phyloP scores from a whole-genome alignment of 1,140 invertebrate species.

The Yoshiicerus persimilis region DNA sequence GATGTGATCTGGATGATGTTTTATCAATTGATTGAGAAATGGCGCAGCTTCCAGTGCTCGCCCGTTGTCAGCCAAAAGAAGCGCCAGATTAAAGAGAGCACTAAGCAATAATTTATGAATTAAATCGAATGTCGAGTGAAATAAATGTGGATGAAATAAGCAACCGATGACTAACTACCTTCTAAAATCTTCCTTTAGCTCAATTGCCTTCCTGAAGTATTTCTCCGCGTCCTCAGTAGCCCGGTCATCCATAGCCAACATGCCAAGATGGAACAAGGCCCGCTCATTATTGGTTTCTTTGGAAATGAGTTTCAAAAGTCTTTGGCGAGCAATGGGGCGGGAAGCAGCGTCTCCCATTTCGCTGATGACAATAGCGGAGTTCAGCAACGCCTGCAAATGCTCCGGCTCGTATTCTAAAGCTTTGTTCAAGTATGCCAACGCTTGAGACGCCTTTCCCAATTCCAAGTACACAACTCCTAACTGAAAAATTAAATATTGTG shows the following conservation, averaged over 20 bases:
- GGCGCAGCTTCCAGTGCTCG: slow-evolving; percentile 87
- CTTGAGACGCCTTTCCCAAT: slow-evolving; percentile 85
- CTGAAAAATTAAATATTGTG: slow-evolving; percentile 57
- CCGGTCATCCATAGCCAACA: slow-evolving; percentile 94
- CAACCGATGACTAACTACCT: not conserved
- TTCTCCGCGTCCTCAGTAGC: slow-evolving; percentile 83
- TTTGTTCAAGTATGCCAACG: slow-evolving; percentile 87
- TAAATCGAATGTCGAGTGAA: not conserved
- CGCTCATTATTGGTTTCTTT: slow-evolving; percentile 75
- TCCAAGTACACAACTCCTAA: slow-evolving; percentile 92
- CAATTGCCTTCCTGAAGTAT: slow-evolving; percentile 82
- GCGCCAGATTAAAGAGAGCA: slow-evolving; percentile 90
- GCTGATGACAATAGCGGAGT: slow-evolving; percentile 92
- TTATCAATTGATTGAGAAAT: slow-evolving; percentile 86
- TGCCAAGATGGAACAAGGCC: slow-evolving; percentile 91
- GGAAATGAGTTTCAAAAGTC: slow-evolving; percentile 76
- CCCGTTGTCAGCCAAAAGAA: slow-evolving; percentile 83
- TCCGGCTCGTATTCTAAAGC: slow-evolving; percentile 90
- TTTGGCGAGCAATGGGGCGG: slow-evolving; percentile 72
- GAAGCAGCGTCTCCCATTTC: slow-evolving; percentile 78
- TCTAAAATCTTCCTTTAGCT: slow-evolving; percentile 58
- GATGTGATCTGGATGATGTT: slow-evolving; percentile 88
- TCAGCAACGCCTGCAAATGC: slow-evolving; percentile 90
- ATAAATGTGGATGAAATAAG: not conserved
- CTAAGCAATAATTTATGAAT: slow-evolving; percentile 58